These are phyloP conservation scores for Microtus oregoni DNA, from an alignment of 2,113 vertebrate species.

Conservation along the genomic window DNA sequence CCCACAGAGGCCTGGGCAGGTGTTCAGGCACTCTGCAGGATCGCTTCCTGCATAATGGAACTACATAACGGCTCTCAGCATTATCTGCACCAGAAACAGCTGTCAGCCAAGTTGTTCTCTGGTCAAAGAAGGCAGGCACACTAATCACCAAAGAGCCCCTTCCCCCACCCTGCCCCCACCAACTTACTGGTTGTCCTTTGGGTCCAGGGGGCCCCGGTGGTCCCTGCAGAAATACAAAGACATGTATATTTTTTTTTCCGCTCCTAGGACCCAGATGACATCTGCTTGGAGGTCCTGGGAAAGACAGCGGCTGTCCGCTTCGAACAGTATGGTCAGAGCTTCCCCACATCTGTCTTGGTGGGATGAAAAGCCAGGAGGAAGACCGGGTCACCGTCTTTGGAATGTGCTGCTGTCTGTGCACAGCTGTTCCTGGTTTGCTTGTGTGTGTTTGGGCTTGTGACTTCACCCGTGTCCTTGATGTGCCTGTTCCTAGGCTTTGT, in stretches of 20 bases:
- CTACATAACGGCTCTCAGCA: neutral
- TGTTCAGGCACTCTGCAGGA: neutral
- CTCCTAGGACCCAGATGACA: neutral
- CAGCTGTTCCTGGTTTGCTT: slow-evolving; percentile 43
- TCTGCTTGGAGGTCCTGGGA: slow-evolving; percentile 41
- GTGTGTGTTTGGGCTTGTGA: neutral
- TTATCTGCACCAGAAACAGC: neutral
- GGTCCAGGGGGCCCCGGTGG: slow-evolving; percentile 90
- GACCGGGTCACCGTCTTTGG: neutral
- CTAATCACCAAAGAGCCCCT: neutral
- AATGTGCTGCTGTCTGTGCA: rapidly evolving
- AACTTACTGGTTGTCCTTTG: slow-evolving; percentile 91
- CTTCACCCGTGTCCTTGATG: neutral
- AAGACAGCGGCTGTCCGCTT: neutral
- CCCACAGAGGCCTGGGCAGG: neutral
- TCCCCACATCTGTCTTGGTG: neutral
- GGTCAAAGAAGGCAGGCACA: rapidly evolving
- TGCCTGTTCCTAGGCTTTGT: neutral
- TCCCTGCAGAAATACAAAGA: slow-evolving; percentile 89
- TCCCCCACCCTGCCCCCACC: rapidly evolving
- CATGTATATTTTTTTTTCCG: neutral
- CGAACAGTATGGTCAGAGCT: neutral
- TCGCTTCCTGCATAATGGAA: neutral
- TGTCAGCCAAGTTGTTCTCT: rapidly evolving
- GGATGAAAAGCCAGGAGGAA: neutral